Evolutionary conservation across 30 jellyfish, hydroid and myxozoan genomes (phyloP).

Genomic region (Turritopsis dohrnii): DNA sequence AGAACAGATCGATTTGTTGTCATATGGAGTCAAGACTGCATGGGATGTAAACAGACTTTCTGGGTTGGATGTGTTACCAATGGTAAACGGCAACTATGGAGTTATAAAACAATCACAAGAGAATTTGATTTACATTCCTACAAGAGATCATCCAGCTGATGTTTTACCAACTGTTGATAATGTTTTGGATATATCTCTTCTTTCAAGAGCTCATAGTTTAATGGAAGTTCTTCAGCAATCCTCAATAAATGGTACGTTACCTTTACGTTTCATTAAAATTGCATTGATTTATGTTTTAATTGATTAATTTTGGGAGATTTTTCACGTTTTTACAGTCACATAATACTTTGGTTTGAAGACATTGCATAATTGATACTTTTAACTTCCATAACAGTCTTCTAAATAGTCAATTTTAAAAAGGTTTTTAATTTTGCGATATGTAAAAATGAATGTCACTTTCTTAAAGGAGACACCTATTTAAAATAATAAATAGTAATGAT

Average conservation of each 20-base stretch:
- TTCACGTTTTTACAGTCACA: too few relatives aligned
- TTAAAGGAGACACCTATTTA: too few relatives aligned
- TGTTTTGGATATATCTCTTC: neutral
- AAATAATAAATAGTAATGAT: too few relatives aligned
- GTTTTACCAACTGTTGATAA: neutral
- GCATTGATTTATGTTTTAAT: too few relatives aligned
- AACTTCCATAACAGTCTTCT: too few relatives aligned
- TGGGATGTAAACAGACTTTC: neutral
- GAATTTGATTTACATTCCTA: neutral
- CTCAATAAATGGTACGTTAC: neutral
- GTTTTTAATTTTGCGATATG: too few relatives aligned
- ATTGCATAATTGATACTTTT: too few relatives aligned
- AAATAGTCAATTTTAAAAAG: too few relatives aligned
- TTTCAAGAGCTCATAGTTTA: neutral
- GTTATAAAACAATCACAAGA: neutral
- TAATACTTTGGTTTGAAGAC: too few relatives aligned
- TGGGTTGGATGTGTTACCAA: neutral
- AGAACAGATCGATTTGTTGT: neutral
- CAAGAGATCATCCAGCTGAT: constrained; percentile 6
- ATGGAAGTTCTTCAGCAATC: neutral
- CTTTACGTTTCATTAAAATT: too few relatives aligned
- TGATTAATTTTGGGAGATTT: too few relatives aligned
- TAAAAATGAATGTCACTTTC: too few relatives aligned
- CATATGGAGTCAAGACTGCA: neutral
- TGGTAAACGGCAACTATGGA: neutral